These are phyloP conservation scores for Mechanitis messenoides DNA, from an alignment of 2,888 invertebrate species.

Conservation along the genomic window DNA sequence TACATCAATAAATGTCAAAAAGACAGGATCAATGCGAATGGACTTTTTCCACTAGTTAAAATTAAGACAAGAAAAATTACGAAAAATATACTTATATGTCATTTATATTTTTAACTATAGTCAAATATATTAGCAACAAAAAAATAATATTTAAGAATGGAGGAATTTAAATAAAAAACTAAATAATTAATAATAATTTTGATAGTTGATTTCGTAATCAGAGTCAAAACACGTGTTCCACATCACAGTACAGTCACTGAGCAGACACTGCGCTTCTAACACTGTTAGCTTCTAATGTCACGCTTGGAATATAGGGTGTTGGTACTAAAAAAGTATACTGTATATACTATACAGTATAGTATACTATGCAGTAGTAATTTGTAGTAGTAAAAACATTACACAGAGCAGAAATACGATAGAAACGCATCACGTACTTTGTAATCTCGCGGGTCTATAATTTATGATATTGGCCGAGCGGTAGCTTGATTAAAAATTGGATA, in stretches of 20 bases:
- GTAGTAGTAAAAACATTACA: not conserved
- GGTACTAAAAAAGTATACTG: not conserved
- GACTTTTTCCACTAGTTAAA: too few species aligned
- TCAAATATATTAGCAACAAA: too few species aligned
- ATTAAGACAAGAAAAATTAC: too few species aligned
- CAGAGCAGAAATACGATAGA: conserved; percentile 1
- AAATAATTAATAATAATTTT: not conserved
- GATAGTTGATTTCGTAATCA: conserved; percentile 2
- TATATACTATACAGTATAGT: not conserved
- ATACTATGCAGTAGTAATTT: not conserved
- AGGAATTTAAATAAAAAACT: too few species aligned
- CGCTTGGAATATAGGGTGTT: conserved; percentile 15
- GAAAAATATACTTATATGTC: too few species aligned
- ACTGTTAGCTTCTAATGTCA: conserved; percentile 20
- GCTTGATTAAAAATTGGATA: conserved; percentile 67
- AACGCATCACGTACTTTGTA: conserved; percentile 39
- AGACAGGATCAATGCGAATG: too few species aligned
- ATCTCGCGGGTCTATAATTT: conserved; percentile 71
- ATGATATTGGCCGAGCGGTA: conserved; percentile 68
- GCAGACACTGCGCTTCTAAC: conserved; percentile 25
- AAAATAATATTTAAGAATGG: too few species aligned
- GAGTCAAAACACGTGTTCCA: conserved; percentile 26
- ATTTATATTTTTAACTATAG: too few species aligned
- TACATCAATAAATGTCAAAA: too few species aligned
- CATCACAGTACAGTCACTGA: conserved; percentile 23